These are phyloP conservation scores for Arctia plantaginis DNA, from an alignment of 2,888 invertebrate genomes.

Conservation along the genomic window DNA sequence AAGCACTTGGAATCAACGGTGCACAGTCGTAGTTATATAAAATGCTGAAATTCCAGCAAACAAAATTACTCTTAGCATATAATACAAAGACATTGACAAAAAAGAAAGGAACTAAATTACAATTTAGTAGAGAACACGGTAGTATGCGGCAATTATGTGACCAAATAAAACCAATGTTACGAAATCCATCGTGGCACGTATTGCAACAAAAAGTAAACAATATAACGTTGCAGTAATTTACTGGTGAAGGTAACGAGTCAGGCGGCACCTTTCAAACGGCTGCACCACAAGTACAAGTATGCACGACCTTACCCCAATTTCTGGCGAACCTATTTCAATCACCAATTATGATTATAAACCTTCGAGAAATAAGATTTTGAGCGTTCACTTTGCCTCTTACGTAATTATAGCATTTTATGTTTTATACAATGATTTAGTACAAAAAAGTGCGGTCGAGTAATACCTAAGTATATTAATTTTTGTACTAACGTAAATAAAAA, in stretches of 20 bases:
- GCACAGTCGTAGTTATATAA: not conserved
- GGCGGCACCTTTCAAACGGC: conserved; percentile 58
- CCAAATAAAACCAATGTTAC: conserved; percentile 34
- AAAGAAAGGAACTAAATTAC: conserved; percentile 20
- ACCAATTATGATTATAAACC: conserved; percentile 61
- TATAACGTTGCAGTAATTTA: conserved; percentile 53
- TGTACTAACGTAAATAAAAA: not conserved
- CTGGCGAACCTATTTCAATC: conserved; percentile 67
- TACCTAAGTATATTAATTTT: not conserved
- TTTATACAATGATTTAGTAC: conserved; percentile 12
- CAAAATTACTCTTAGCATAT: conserved; percentile 4
- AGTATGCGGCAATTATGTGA: conserved; percentile 38
- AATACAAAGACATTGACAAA: conserved; percentile 13
- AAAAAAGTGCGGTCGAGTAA: conserved; percentile 61
- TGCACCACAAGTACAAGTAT: conserved; percentile 63
- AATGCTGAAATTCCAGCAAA: not conserved
- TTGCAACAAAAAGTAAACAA: conserved; percentile 55
- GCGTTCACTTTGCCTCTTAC: conserved; percentile 61
- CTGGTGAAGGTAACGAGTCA: conserved; percentile 62
- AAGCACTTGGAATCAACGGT: not conserved
- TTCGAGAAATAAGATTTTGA: conserved; percentile 58
- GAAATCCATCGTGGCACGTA: conserved; percentile 45
- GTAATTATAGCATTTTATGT: conserved; percentile 16
- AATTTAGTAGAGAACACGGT: conserved; percentile 30
- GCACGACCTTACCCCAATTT: conserved; percentile 72